Conservation (phyloP, 92 coral and sea anemone genomes). For the Nematostella vectensis region DNA sequence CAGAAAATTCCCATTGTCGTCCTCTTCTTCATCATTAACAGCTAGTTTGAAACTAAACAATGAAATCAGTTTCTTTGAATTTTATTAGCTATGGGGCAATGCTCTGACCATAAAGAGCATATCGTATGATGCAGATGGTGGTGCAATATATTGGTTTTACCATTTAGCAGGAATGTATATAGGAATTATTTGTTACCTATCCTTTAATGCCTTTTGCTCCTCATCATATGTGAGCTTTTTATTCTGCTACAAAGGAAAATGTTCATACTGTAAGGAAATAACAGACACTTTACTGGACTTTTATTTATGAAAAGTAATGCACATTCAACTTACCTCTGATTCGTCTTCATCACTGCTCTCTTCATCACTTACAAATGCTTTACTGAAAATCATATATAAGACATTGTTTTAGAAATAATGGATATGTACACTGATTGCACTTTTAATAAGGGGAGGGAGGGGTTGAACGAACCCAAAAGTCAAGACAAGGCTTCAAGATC, state of each 20-base stretch:
- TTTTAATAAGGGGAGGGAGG: too few relatives aligned
- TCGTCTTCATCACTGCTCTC: conserved; percentile 45
- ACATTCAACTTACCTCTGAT: conserved; percentile 1
- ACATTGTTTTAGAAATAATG: neutral
- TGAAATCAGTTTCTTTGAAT: too few relatives aligned
- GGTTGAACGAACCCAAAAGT: too few relatives aligned
- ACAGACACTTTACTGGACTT: too few relatives aligned
- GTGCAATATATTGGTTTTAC: too few relatives aligned
- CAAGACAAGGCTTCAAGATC: too few relatives aligned
- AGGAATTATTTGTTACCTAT: conserved; percentile 40
- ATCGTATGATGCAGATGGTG: too few relatives aligned
- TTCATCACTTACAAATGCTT: conserved; percentile 84
- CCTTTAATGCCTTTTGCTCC: conserved; percentile 75
- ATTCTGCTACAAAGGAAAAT: conserved; percentile 18
- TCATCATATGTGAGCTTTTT: conserved; percentile 54
- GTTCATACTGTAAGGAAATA: too few relatives aligned
- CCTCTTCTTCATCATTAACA: conserved; percentile 26
- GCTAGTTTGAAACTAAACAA: conserved; percentile 69
- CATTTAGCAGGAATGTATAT: too few relatives aligned
- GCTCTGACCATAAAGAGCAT: neutral
- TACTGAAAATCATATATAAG: conserved; percentile 29
- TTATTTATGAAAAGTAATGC: too few relatives aligned
- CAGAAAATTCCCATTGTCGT: conserved; percentile 63
- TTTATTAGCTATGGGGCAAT: neutral
- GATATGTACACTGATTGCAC: too few relatives aligned